Evolutionary conservation across 2,888 invertebrate genomes (phyloP).

Genomic region (Apeira syringaria): DNA sequence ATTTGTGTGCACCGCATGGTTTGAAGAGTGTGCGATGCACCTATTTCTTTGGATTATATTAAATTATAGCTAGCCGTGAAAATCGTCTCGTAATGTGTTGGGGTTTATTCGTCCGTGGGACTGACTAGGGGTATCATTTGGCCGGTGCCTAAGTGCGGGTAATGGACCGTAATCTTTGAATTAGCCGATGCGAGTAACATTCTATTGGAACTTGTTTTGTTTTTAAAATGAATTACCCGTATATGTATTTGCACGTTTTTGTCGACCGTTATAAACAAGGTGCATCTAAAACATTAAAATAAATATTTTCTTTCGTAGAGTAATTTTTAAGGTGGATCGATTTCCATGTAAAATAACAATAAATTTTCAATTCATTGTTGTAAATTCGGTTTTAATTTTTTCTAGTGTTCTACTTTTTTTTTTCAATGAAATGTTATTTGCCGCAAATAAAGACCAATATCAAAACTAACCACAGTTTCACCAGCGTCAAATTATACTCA

Average conservation of each 20-base stretch:
- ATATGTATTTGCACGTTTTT: conserved; percentile 14
- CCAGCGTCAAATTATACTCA: too few relatives aligned
- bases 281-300: too few relatives aligned
- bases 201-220: conserved; percentile 69
- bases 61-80: conserved; percentile 83
- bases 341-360: too few relatives aligned
- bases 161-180: conserved; percentile 75
- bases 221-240: conserved; percentile 37
- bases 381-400: too few relatives aligned
- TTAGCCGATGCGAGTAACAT: conserved; percentile 61
- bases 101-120: conserved; percentile 76
- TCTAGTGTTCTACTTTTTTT: too few relatives aligned
- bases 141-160: conserved; percentile 66
- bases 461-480: too few relatives aligned
- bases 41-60: conserved; percentile 83
- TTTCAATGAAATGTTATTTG: too few relatives aligned
- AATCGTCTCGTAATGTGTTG: conserved; percentile 81
- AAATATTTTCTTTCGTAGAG: too few relatives aligned
- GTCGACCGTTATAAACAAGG: too few relatives aligned
- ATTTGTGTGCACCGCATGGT: conserved; percentile 37
- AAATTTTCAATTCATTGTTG: too few relatives aligned
- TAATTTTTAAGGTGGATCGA: too few relatives aligned
- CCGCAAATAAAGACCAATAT: too few relatives aligned
- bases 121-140: conserved; percentile 74
- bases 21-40: conserved; percentile 57